Percentiles rank a stretch among this genome's conserved stretches.
Evolutionary conservation across 2,888 invertebrate species (phyloP).

Genomic region (Lasioglossum pauxillum): DNA sequence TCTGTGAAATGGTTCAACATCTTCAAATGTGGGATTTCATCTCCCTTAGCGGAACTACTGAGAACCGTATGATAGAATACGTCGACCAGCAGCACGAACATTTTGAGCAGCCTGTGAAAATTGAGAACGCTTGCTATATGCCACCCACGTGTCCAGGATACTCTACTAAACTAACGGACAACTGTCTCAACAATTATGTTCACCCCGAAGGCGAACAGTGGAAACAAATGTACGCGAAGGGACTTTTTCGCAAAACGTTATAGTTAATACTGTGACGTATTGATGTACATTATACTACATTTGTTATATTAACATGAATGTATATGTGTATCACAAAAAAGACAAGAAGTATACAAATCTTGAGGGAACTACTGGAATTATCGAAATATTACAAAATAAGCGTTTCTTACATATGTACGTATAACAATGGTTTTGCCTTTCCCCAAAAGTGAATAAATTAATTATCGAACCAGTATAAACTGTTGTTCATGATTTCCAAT

Average conservation of each 20-base stretch:
- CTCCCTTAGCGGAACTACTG: constrained; percentile 89
- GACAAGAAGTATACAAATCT: background rate
- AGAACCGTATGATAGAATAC: constrained; percentile 92
- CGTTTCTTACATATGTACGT: constrained; percentile 10
- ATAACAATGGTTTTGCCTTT: constrained; percentile 27
- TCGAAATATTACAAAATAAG: constrained; percentile 9
- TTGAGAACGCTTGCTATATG: constrained; percentile 90
- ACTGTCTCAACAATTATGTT: constrained; percentile 88
- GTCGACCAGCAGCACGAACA: constrained; percentile 96
- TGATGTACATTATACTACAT: background rate
- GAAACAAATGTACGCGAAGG: constrained; percentile 89
- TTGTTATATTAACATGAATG: constrained; percentile 12
- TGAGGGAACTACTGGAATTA: background rate
- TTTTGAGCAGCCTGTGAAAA: constrained; percentile 90
- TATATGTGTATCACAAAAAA: constrained; percentile 1
- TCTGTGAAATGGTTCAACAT: constrained; percentile 97
- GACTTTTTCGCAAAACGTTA: constrained; percentile 82
- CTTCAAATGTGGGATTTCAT: constrained; percentile 95
- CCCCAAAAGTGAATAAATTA: background rate
- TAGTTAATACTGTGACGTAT: background rate
- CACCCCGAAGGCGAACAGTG: constrained; percentile 93
- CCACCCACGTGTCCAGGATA: constrained; percentile 93
- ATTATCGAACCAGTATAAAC: background rate
- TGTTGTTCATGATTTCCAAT: background rate
- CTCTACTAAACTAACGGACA: constrained; percentile 91